Base-by-base conservation (phyloP, 2,888 invertebrate genomes). In the Therioaphis trifolii region DNA sequence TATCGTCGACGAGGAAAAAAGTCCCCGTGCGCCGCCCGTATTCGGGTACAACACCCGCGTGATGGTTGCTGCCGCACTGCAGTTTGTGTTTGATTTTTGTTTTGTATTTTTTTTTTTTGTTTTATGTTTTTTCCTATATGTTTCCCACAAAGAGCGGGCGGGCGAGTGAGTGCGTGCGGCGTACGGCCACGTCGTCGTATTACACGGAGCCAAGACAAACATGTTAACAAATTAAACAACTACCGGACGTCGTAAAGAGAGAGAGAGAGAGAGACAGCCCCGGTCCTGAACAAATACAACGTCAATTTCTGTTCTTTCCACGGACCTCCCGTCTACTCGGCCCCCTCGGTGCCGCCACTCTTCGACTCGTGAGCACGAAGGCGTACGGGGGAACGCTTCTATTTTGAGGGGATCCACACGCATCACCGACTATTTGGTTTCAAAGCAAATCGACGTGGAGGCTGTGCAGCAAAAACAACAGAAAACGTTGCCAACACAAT, bases 191-290 rank as follows among this genome's bases (percentile, higher is more conserved):
- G 35, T 4, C 14, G 14, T 4, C 35, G 69, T 43, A 49, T 43
- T n/a, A 71, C 27, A 3, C 55, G 46, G 72, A 72, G 71, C 82
- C 82, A 82, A 82, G 72, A 72, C 72, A 82, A 82, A 82, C 82
- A 82, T 74, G 82, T 82, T 82, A 82, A 82, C 82, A 82, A 82
- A 82, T 82, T 82, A 82, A 82, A 82, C 82, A 82, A 82, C 82
- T 82, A 82, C 82, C 82, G 82, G 82, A 82, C 82, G 82, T 74
- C 82, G 72, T 82, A 72, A 72, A 72, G 72, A 40, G 61, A 35
- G 72, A 82, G 80, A 40, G 72, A n/a, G n/a, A n/a, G n/a, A n/a
- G n/a, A n/a, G n/a, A n/a, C n/a, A n/a, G n/a, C n/a, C 71, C 46
- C 43, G n/a, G 72, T 82, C 82, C 82, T 82, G 82, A 82, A 82